A percentile compares a stretch with the other conserved stretches of the same genome.
phyloP scores from a whole-genome alignment of 2,888 invertebrate genomes.

The Antitype chi region DNA sequence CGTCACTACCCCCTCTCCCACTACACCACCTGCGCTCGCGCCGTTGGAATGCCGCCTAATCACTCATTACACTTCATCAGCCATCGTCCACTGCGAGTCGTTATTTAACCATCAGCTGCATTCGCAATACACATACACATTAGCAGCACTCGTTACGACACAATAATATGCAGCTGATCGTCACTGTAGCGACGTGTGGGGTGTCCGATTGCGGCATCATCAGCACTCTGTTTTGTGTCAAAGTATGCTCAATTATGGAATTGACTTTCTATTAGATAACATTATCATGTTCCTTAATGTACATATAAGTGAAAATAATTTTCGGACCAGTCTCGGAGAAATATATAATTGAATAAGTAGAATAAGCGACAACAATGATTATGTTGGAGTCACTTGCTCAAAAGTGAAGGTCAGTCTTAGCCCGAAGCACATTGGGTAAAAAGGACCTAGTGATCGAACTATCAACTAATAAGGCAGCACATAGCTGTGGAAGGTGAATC shows the following conservation, averaged over 20 bases:
- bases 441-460: too few relatives aligned
- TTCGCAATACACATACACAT: slow-evolving; percentile 24
- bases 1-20: neutral
- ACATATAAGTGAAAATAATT: neutral
- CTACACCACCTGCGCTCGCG: neutral
- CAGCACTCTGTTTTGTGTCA: neutral
- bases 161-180: slow-evolving; percentile 3
- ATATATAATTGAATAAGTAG: neutral
- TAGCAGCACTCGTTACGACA: neutral
- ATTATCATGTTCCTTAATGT: neutral
- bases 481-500: neutral
- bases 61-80: slow-evolving; percentile 40
- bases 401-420: slow-evolving; percentile 2
- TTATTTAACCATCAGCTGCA: slow-evolving; percentile 46
- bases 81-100: slow-evolving; percentile 6
- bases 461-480: neutral
- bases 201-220: neutral
- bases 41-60: slow-evolving; percentile 58
- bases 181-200: neutral
- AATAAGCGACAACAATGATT: neutral
- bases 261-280: neutral
- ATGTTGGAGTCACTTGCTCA: neutral
- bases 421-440: neutral
- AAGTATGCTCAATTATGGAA: neutral
- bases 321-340: neutral